Evolutionary conservation across 2,888 invertebrate genomes (phyloP), one percentile per base, ranked within the genome.

Genomic region (Autographa gamma): DNA sequence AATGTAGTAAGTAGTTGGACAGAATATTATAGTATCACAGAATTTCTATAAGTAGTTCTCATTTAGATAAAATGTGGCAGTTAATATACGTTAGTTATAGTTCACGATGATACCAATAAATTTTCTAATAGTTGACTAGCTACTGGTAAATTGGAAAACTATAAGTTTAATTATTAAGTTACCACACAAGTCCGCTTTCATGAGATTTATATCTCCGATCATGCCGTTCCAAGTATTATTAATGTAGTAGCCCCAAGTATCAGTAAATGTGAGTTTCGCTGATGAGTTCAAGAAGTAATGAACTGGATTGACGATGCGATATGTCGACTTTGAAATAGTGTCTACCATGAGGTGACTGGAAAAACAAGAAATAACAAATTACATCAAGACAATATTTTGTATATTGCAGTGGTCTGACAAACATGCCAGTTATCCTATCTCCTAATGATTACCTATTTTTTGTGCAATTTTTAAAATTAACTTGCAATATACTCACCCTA

Each of bases 181-280:
- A 93, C 93, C 93, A 82, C 87, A 86, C 31, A 94, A 71, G n/a
- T 94, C 93, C 8, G 91, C 92, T 63, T 85, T 85, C 6, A 88
- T 91, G 2, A 78, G 73, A 3, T 76, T 73, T 31, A 94, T 65
- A 48, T 90, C 85, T 0, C 92, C 92, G 2, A 91, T 80, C 89
- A 93, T 91, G 0, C 94, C 94, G 56, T 86, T 91, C 87, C 89
- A 93, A 4, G 88, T 82, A 6, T 92, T 91, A 69, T 95, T 94
- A 2, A 77, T 82, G 1, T 76, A 77, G 64, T 92, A 91, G 0
- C 94, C 94, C 93, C 93, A 94, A 5, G 86, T 88, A 0, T 90
- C 81, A 14, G 88, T 85, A 59, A 88, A 92, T 0, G 88, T 70
- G 0, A 86, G 54, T 0, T 66, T 61, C 58, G 75, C 76, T 0